phyloP scores from a whole-genome alignment of 2,888 invertebrate genomes.

The Epiblema foenella region DNA sequence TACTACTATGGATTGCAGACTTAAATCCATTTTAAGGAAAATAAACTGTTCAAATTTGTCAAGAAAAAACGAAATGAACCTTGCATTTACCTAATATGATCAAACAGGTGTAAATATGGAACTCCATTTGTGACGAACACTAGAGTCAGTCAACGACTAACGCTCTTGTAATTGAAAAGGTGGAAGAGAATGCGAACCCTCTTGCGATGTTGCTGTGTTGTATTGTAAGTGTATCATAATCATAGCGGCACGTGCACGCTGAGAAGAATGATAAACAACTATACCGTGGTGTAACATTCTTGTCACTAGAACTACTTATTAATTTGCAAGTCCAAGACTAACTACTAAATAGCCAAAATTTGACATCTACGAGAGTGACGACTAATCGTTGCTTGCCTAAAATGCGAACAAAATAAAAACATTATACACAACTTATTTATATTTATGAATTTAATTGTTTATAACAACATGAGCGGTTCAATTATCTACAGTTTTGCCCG shows the following conservation, averaged over 20 bases:
- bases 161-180: background rate
- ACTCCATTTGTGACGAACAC: slow-evolving; percentile 14
- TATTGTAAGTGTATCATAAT: background rate
- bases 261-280: slow-evolving; percentile 20
- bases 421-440: slow-evolving; percentile 1
- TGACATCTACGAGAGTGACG: too few species aligned
- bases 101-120: slow-evolving; percentile 14
- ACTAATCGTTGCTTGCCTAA: background rate
- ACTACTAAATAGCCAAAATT: background rate
- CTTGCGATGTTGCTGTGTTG: background rate
- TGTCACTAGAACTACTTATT: background rate
- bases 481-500: background rate
- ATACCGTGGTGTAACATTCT: background rate
- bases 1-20: too few species aligned
- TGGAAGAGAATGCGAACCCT: slow-evolving; percentile 3
- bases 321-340: background rate
- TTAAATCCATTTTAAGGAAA: background rate
- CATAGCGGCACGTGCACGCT: background rate
- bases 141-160: background rate
- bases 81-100: slow-evolving; percentile 19
- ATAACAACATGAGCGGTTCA: background rate
- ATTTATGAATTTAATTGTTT: slow-evolving; percentile 9
- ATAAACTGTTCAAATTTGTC: too few species aligned
- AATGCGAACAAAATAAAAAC: background rate
- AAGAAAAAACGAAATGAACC: too few species aligned